Evolutionary conservation across 2,888 invertebrate species (phyloP).

Genomic region (Eilema sororculum): DNA sequence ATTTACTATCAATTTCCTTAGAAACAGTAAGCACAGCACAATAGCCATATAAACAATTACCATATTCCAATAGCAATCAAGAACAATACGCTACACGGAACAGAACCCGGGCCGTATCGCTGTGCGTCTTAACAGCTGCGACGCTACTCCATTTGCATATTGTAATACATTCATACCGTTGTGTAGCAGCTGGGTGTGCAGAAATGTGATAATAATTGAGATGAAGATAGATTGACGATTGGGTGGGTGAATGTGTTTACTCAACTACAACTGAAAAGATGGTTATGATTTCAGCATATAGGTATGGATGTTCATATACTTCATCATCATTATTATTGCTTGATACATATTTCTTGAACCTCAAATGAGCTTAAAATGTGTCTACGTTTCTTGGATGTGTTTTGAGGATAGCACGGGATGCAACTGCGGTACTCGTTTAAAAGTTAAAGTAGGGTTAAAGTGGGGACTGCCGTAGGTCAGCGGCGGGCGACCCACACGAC

Average conservation of each 20-base stretch:
- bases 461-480: too few species aligned
- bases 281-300: neutral
- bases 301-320: too few species aligned
- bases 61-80: constrained; percentile 42
- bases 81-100: constrained; percentile 35
- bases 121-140: constrained; percentile 53
- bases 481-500: too few species aligned
- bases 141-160: constrained; percentile 52
- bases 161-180: constrained; percentile 35
- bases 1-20: neutral
- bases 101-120: constrained; percentile 49
- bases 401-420: too few species aligned
- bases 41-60: constrained; percentile 17
- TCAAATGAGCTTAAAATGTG: too few species aligned
- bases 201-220: constrained; percentile 17
- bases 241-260: neutral
- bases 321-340: too few species aligned
- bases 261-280: neutral
- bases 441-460: too few species aligned
- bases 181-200: constrained; percentile 10
- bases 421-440: too few species aligned
- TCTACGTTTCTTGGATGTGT: too few species aligned
- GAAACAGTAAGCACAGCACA: neutral
- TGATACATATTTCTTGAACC: too few species aligned
- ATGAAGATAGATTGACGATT: constrained; percentile 2